Percentiles rank a stretch among this genome's conserved stretches.
These are phyloP conservation scores for Ariopsis seemanni DNA, from an alignment of 2,113 vertebrate genomes.

Conservation along the genomic window DNA sequence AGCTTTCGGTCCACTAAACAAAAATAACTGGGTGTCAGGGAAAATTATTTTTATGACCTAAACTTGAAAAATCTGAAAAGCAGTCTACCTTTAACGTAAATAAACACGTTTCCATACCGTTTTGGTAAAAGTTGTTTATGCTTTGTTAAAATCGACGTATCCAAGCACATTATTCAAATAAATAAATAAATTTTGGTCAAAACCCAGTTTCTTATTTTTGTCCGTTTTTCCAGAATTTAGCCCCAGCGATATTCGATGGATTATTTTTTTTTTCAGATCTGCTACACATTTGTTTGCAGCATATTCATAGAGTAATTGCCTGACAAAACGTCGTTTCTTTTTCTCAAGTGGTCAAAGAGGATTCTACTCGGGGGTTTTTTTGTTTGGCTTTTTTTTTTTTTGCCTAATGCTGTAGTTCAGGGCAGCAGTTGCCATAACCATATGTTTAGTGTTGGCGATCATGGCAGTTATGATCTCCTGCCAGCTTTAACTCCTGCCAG, in stretches of 20 bases:
- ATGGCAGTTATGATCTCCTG: slow-evolving; percentile 32
- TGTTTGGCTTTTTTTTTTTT: neutral
- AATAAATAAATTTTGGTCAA: neutral
- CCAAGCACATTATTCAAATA: neutral
- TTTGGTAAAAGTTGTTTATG: neutral
- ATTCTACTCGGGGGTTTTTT: neutral
- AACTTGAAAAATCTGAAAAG: no score
- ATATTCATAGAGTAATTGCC: neutral
- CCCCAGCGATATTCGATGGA: no score
- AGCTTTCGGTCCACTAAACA: no score
- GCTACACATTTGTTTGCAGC: neutral
- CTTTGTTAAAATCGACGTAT: neutral
- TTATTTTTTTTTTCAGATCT: neutral
- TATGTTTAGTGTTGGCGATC: slow-evolving; percentile 29
- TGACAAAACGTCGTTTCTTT: slow-evolving; percentile 3
- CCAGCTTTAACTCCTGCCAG: slow-evolving; percentile 40
- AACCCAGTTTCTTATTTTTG: neutral
- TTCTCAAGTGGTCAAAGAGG: slow-evolving; percentile 12
- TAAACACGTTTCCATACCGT: neutral
- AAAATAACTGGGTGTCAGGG: no score
- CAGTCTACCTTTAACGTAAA: no score
- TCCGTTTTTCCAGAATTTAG: neutral
- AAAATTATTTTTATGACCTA: no score
- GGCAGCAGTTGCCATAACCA: slow-evolving; percentile 31
- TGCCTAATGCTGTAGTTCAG: slow-evolving; percentile 6